Percentiles rank a stretch among this genome's conserved stretches.
Conservation (phyloP, 1,140 invertebrate species). For the Adelges cooleyi region DNA sequence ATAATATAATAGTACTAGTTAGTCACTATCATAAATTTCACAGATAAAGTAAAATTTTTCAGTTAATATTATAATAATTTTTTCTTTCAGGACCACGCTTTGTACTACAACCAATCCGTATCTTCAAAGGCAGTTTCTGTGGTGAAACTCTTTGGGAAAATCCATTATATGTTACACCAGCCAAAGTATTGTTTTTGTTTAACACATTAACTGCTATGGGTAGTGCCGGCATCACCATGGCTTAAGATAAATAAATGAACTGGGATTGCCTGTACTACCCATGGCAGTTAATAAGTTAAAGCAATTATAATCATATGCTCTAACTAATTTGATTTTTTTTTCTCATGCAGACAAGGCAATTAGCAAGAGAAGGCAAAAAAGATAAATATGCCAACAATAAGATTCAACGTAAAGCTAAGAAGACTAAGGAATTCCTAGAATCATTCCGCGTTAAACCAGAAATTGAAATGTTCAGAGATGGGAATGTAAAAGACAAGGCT, state of each 20-base stretch:
- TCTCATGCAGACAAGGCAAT: conserved; percentile 50
- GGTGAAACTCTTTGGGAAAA: conserved; percentile 89
- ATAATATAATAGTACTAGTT: no score
- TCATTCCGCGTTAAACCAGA: conserved; percentile 52
- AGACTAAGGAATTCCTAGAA: conserved; percentile 54
- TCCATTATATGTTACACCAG: conserved; percentile 80
- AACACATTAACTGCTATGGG: no score
- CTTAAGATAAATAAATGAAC: no score
- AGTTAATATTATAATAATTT: conserved; percentile 1
- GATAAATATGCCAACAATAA: conserved; percentile 66
- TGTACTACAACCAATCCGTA: conserved; percentile 86
- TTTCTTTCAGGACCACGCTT: conserved; percentile 77
- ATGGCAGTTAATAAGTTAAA: conserved; percentile 16
- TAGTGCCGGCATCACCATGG: no score
- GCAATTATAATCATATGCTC: conserved; percentile 14
- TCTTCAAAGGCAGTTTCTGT: conserved; percentile 89
- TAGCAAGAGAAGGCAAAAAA: conserved; percentile 53
- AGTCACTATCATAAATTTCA: background rate
- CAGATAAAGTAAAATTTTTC: background rate
- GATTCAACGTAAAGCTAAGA: conserved; percentile 61
- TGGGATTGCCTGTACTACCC: no score
- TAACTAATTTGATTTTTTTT: conserved; percentile 28
- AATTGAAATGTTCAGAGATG: conserved; percentile 48
- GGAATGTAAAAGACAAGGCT: conserved; percentile 39
- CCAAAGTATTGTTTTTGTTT: conserved; percentile 51